Conservation (phyloP, 2,888 invertebrate genomes). For the Empis stercorea region DNA sequence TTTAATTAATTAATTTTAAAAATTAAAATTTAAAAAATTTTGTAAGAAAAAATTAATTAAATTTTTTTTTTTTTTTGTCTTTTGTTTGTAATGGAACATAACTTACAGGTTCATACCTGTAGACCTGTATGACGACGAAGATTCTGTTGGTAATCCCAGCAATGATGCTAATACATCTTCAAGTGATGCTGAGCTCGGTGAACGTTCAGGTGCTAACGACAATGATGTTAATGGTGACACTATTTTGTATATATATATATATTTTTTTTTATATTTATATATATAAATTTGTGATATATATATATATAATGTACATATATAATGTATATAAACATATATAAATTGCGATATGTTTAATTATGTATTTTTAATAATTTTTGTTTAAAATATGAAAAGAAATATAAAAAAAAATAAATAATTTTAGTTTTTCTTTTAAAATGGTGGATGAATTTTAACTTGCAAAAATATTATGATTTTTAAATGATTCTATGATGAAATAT, state of each 20-base stretch:
- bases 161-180: constrained; percentile 90
- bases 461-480: no score
- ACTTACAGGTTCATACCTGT: constrained; percentile 68
- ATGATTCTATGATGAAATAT: no score
- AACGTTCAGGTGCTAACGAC: constrained; percentile 40
- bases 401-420: constrained; percentile 5
- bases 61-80: no score
- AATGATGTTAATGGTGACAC: constrained; percentile 12
- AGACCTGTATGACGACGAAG: constrained; percentile 46
- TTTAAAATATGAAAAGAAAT: constrained; percentile 6
- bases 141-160: constrained; percentile 61
- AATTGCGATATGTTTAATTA: background rate
- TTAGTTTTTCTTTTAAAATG: no score
- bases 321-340: background rate
- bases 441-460: no score
- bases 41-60: constrained; percentile 4
- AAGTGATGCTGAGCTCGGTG: constrained; percentile 72
- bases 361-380: background rate
- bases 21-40: constrained; percentile 7
- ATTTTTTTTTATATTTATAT: background rate
- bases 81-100: constrained; percentile 36
- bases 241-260: background rate
- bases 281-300: no score
- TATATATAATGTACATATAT: background rate
- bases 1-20: constrained; percentile 4